Base-by-base conservation (phyloP, 2,113 vertebrate species). In the Lepidiolamprologus cunningtoni region DNA sequence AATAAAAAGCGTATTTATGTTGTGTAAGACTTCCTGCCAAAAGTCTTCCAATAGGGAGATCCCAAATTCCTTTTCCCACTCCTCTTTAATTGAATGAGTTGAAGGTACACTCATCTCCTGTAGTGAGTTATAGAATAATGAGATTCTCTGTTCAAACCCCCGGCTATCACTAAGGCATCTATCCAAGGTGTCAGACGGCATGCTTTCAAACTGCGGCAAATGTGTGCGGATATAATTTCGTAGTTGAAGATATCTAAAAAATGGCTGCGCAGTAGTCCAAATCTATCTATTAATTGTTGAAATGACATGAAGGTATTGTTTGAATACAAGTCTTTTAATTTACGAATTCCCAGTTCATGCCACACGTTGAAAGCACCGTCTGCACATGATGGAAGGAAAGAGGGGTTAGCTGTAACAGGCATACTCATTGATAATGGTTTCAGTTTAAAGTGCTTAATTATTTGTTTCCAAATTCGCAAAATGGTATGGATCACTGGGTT, bases 301-400 rank as follows among this genome's bases (percentile, higher is more conserved):
- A 58, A 58, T 58, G 55, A 58, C 55, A 58, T 58, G 55, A 58
- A 58, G 2, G 23, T 2, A 0, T 5, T 1, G 0, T 58, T 17
- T 58, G 2, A 58, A 9, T 58, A 9, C 0, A 2, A 26, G 7
- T 14, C 54, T 57, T 57, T 55, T 26, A 14, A 55, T 55, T 26
- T 14, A 55, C 0, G 0, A 26, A 55, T 55, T 55, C 21, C 12
- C 54, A 55, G 3, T 26, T 55, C 54, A 0, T 55, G 54, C 54
- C 54, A 26, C 54, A 26, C 11, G 3, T 55, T 55, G 21, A 55
- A 26, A 0, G 54, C 54, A 0, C 21, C 7, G 21, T 55, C 54
- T 55, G 54, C 54, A 58, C 55, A 16, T 16, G 13, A 58, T 58
- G 55, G 55, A 3, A 58, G 26, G 5, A 58, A 58, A 58, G 55